Base-by-base conservation (phyloP, 2,113 vertebrate genomes). In the Microtus ochrogaster region DNA sequence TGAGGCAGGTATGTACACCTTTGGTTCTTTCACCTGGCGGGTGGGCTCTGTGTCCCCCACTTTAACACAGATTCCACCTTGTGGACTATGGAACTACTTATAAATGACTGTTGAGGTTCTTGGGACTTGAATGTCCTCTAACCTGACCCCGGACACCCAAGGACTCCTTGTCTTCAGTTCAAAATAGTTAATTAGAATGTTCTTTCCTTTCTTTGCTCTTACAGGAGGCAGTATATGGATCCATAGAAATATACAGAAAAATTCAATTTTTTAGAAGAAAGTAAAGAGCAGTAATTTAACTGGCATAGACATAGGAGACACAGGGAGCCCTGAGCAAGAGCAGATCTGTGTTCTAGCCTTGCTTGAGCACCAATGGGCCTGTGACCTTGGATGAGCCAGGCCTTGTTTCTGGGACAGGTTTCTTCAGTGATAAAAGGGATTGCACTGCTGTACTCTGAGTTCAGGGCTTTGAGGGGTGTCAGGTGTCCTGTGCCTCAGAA, bases 271-370 rank as follows among this genome's bases (percentile, higher is more conserved):
- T 41, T 49, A 65, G 82, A 44, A 30, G 44, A 26, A 28, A 30
- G 66, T 81, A 58, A 90, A 92, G 17, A 93, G 87, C 95, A 96
- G 90, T 95, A 94, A 94, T 94, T 92, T 66, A 68, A 47, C 49
- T 70, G 73, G 65, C 70, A 65, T 81, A 39, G 68, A 33, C 36
- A 44, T 26, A 36, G 3, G 63, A 39, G 28, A 33, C 12, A n/a
- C 30, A 22, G 39, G 65, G 81, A 58, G 30, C 65, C 3, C 0
- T 9, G 55, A 58, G 47, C 73, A 28, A 36, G 63, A 83, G 2
- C 47, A 81, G 24, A 87, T 11, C 82, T 21, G 47, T 92, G 5
- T 65, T 63, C 93, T 1, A 6, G 47, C 65, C 26, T 21, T 58
- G 30, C 77, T 52, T 82, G 21, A 39, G 73, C 19, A 28, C 21